phyloP scores from a whole-genome alignment of 2,113 vertebrate species.

The Oenanthe oenanthe region DNA sequence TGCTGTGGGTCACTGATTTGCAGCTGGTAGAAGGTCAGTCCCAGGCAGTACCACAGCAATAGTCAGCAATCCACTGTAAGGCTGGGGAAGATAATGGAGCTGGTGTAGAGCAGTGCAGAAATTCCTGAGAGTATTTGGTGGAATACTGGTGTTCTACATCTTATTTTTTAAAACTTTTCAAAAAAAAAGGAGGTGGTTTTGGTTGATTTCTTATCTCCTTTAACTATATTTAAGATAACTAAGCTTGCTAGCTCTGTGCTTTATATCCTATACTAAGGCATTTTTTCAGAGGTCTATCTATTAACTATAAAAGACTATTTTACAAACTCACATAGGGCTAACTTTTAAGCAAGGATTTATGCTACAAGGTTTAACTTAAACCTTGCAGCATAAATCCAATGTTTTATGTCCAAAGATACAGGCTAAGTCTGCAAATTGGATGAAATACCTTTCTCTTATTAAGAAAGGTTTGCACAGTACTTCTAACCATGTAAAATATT shows the following conservation, averaged over 20 bases:
- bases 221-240: background rate
- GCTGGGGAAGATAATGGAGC: fast-evolving
- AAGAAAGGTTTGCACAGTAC: background rate
- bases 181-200: background rate
- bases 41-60: background rate
- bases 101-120: background rate
- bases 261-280: background rate
- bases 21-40: background rate
- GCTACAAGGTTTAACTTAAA: background rate
- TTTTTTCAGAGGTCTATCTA: fast-evolving
- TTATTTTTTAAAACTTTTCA: background rate
- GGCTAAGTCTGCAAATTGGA: background rate
- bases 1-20: background rate
- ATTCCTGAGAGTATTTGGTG: background rate
- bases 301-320: background rate
- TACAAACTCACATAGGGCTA: background rate
- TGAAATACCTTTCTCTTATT: background rate
- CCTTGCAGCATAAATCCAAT: background rate
- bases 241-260: background rate
- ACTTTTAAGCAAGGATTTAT: background rate
- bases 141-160: background rate
- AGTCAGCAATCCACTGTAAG: background rate
- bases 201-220: background rate
- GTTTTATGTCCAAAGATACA: background rate
- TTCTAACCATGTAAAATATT: background rate